A percentile compares a stretch with the other conserved stretches of the same genome.
Evolutionary conservation across 2,888 invertebrate genomes (phyloP).

Genomic region (Tiliacea citrago): DNA sequence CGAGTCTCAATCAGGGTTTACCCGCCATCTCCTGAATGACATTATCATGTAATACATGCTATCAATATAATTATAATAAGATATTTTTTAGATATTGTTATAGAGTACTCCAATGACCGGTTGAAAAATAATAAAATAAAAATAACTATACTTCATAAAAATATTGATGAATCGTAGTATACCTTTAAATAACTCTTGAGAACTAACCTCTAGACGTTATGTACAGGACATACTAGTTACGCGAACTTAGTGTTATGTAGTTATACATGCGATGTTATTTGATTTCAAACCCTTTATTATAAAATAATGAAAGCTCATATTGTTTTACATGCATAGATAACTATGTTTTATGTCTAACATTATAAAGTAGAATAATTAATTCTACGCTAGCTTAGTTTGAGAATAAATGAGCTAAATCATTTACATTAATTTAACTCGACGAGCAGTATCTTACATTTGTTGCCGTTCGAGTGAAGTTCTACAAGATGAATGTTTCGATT

Average conservation of each 20-base stretch:
- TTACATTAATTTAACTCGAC: constrained; percentile 36
- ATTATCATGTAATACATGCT: background rate
- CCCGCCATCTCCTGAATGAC: background rate
- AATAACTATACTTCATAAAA: background rate
- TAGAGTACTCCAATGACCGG: too few relatives aligned
- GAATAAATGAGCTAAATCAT: constrained; percentile 22
- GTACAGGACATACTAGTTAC: background rate
- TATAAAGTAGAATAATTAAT: background rate
- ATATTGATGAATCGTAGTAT: background rate
- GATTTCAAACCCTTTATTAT: background rate
- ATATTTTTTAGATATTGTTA: background rate
- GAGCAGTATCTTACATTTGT: constrained; percentile 39
- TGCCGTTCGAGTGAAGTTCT: constrained; percentile 17
- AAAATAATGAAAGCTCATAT: background rate
- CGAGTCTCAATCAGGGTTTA: background rate
- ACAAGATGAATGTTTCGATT: constrained; percentile 19
- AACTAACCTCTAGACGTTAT: constrained; percentile 1
- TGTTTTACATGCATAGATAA: background rate
- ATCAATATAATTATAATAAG: background rate
- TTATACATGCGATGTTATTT: constrained; percentile 3
- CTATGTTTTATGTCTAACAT: background rate
- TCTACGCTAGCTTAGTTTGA: background rate
- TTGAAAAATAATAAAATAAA: too few relatives aligned
- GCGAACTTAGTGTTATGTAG: background rate
- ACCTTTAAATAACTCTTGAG: background rate